A percentile compares a stretch with the other conserved stretches of the same genome.
phyloP scores from a whole-genome alignment of 2,888 invertebrate genomes.

The Agrochola lychnidis region DNA sequence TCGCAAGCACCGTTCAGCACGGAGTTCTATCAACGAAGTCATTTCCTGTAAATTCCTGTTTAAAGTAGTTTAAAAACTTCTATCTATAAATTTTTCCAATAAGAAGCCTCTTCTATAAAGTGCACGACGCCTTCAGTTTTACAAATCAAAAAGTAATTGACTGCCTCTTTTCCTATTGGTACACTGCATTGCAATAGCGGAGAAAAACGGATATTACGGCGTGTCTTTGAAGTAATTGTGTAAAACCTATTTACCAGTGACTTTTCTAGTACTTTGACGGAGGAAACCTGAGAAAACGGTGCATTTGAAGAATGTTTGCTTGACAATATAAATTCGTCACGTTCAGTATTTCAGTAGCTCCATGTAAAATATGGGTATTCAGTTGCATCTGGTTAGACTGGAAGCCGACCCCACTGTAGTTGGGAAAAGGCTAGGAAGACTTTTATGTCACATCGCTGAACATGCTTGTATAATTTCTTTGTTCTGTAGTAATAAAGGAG shows the following conservation, averaged over 20 bases:
- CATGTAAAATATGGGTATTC: not conserved
- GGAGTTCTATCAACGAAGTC: not conserved
- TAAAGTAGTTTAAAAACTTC: not conserved
- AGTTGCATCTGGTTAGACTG: not conserved
- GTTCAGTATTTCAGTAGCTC: not conserved
- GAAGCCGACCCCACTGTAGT: not conserved
- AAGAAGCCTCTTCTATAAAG: not conserved
- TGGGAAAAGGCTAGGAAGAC: not conserved
- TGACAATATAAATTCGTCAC: not conserved
- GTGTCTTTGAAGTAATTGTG: not conserved
- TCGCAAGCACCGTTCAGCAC: not conserved
- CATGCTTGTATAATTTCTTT: not conserved
- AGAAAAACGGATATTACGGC: not conserved
- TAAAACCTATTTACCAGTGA: not conserved
- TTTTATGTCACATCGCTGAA: not conserved
- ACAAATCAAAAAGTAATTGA: conserved; percentile 8
- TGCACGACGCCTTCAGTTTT: not conserved
- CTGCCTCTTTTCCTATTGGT: not conserved
- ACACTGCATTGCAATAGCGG: not conserved
- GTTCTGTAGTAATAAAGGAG: not conserved
- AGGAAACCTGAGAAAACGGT: not conserved
- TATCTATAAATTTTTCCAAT: not conserved
- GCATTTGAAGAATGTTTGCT: not conserved
- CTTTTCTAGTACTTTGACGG: not conserved
- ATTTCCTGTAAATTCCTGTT: conserved; percentile 7